Percentiles rank a stretch among this genome's conserved stretches.
phyloP scores from a whole-genome alignment of 2,797 vertebrate genomes.

The Cercopithecus diana region DNA sequence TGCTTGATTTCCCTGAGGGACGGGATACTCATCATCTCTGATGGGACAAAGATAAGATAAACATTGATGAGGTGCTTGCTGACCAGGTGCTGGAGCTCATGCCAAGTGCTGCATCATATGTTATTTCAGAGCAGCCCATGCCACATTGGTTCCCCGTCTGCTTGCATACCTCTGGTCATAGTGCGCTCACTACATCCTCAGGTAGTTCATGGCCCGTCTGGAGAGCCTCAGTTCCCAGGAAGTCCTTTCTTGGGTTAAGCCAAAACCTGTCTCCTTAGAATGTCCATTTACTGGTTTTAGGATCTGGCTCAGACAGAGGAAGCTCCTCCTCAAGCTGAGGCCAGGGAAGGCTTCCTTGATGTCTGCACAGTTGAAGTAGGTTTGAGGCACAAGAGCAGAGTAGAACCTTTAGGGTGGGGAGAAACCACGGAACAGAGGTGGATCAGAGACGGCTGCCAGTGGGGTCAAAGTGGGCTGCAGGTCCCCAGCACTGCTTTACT shows the following conservation, averaged over 20 bases:
- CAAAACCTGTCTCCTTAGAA: not conserved
- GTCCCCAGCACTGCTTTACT: not conserved
- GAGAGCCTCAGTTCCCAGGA: not conserved
- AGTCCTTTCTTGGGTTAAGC: not conserved
- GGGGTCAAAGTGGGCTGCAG: not conserved
- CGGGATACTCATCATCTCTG: not conserved
- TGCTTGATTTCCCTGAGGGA: not conserved
- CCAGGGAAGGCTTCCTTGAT: not conserved
- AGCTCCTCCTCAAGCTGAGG: not conserved
- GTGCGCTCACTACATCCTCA: not conserved
- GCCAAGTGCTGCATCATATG: not conserved
- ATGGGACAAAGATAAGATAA: not conserved
- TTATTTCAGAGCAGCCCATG: not conserved
- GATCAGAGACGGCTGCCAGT: not conserved
- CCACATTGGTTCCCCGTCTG: not conserved
- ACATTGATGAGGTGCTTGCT: not conserved
- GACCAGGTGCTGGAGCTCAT: not conserved
- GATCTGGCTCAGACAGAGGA: not conserved
- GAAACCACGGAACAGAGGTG: not conserved
- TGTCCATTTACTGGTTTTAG: not conserved
- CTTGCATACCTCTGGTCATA: not conserved
- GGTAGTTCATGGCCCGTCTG: not conserved
- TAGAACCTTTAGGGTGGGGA: not conserved
- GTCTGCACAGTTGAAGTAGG: not conserved
- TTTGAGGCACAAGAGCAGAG: not conserved